phyloP scores from a whole-genome alignment of 2,888 invertebrate species.

The Tiliacea citrago region DNA sequence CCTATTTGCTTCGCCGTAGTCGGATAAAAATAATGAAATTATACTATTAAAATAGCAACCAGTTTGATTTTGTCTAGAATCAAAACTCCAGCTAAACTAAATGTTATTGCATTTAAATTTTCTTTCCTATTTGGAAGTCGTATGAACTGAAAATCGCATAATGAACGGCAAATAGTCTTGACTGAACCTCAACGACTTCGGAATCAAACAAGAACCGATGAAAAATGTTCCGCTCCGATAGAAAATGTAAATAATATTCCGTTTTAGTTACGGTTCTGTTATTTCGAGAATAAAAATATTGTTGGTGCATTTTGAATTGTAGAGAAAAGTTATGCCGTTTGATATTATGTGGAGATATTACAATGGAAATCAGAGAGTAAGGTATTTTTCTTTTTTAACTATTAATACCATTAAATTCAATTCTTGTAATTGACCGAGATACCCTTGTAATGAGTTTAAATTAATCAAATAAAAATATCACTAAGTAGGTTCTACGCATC shows the following conservation, averaged over 20 bases:
- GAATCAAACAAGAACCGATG: conserved; percentile 21
- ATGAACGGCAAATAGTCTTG: conserved; percentile 32
- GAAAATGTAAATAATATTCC: conserved; percentile 38
- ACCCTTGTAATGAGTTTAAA: neutral
- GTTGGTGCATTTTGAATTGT: conserved; percentile 9
- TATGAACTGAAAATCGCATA: conserved; percentile 20
- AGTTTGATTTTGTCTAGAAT: neutral
- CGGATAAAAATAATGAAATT: too few relatives aligned
- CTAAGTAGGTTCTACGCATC: neutral
- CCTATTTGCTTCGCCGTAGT: too few relatives aligned
- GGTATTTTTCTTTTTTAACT: neutral
- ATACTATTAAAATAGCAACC: too few relatives aligned
- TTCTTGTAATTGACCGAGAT: neutral
- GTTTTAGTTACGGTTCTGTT: conserved; percentile 23
- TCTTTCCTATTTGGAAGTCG: conserved; percentile 5
- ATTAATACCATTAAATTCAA: neutral
- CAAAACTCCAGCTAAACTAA: neutral
- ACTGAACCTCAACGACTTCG: conserved; percentile 32
- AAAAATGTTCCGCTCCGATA: conserved; percentile 17
- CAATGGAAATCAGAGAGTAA: too few relatives aligned
- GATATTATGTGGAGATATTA: neutral
- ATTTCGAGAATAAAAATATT: conserved; percentile 12
- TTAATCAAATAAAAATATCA: neutral
- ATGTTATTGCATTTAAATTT: conserved; percentile 23
- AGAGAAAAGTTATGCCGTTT: neutral